Conservation (phyloP, 2,113 vertebrate genomes). For the Lipotes vexillifer region DNA sequence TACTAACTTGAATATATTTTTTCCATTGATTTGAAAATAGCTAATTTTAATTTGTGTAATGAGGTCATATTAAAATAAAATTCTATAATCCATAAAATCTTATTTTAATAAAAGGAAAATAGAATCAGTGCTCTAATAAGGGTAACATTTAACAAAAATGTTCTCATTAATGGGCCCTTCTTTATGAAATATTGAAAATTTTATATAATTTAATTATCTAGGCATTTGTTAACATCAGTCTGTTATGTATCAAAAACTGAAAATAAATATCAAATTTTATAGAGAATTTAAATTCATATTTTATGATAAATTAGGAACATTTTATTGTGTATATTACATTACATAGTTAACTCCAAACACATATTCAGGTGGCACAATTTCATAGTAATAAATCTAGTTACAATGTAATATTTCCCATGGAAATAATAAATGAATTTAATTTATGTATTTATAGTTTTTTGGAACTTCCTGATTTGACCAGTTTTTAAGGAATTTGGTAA, state of each 20-base stretch:
- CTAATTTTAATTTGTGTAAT: neutral
- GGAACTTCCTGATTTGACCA: neutral
- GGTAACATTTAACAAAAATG: neutral
- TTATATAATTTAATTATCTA: neutral
- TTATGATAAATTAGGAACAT: neutral
- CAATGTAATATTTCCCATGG: neutral
- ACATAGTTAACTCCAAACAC: neutral
- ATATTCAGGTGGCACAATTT: neutral
- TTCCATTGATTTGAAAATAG: neutral
- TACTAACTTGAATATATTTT: neutral
- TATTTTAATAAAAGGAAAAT: neutral
- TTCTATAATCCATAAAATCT: accelerated
- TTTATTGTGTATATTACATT: neutral
- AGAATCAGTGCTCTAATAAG: neutral
- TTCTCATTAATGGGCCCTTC: neutral
- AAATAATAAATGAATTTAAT: neutral
- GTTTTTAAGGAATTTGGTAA: neutral
- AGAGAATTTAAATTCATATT: neutral
- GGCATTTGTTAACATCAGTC: neutral
- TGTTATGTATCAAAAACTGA: neutral
- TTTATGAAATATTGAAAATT: neutral
- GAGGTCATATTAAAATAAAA: neutral
- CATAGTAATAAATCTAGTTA: neutral
- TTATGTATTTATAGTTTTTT: neutral
- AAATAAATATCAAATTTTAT: neutral